phyloP scores from a whole-genome alignment of 1,140 invertebrate species.

The Microplitis demolitor region DNA sequence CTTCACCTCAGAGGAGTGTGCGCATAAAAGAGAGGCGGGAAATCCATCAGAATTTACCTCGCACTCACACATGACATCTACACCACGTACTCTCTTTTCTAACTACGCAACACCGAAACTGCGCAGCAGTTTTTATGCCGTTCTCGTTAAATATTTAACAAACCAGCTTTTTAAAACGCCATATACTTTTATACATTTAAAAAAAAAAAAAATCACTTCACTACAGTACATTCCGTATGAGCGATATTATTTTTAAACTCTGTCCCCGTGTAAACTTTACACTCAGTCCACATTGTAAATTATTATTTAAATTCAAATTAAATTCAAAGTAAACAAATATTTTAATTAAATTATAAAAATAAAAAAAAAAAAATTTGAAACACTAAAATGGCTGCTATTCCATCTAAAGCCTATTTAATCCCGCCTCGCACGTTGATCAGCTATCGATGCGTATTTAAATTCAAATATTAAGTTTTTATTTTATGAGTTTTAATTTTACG shows the following conservation, averaged over 20 bases:
- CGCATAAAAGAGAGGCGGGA: conserved; percentile 1
- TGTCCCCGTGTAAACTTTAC: too few species aligned
- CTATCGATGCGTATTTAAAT: not conserved
- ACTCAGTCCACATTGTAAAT: too few species aligned
- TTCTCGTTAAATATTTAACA: too few species aligned
- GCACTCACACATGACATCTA: not conserved
- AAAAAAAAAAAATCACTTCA: not conserved
- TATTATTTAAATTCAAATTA: too few species aligned
- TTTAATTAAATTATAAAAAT: too few species aligned
- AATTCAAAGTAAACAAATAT: too few species aligned
- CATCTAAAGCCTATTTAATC: too few species aligned
- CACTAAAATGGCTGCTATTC: too few species aligned
- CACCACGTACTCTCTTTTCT: not conserved
- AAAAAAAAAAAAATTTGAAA: too few species aligned
- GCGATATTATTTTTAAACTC: not conserved
- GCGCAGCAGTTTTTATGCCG: not conserved
- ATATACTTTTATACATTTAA: not conserved
- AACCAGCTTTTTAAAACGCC: not conserved
- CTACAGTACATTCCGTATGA: not conserved
- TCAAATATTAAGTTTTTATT: not conserved
- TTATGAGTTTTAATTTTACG: not conserved
- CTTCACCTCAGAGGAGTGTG: not conserved
- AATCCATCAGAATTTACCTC: not conserved
- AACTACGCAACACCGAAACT: conserved; percentile 16
- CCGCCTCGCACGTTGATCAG: too few species aligned